Evolutionary conservation across 2,113 vertebrate genomes (phyloP).

Genomic region (Tylochromis polylepis): DNA sequence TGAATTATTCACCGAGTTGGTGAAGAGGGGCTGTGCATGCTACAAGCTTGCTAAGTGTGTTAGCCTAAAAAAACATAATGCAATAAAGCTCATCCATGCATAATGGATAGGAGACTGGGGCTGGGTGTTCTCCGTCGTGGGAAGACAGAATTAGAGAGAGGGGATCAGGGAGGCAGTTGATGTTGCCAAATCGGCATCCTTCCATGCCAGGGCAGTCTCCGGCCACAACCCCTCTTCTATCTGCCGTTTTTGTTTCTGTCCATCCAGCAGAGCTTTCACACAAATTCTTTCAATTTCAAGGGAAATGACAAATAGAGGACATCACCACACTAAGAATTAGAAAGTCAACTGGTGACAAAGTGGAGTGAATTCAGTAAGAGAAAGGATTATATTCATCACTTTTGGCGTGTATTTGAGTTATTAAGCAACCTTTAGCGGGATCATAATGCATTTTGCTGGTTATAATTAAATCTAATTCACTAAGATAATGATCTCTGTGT

Average conservation of each 20-base stretch:
- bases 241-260: not conserved
- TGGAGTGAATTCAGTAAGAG: not conserved
- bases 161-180: constrained; percentile 33
- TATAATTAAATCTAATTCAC: constrained; percentile 42
- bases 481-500: constrained; percentile 42
- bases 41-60: constrained; percentile 68
- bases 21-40: constrained; percentile 54
- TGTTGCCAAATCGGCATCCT: constrained; percentile 23
- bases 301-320: constrained; percentile 38
- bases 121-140: constrained; percentile 27
- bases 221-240: constrained; percentile 25
- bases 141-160: constrained; percentile 44
- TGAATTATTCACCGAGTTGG: constrained; percentile 69
- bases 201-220: constrained; percentile 31
- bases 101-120: constrained; percentile 51
- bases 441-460: not conserved
- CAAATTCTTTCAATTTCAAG: constrained; percentile 18
- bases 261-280: constrained; percentile 16
- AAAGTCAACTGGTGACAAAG: constrained; percentile 23
- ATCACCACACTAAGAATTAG: constrained; percentile 7
- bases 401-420: not conserved
- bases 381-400: not conserved
- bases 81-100: constrained; percentile 66
- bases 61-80: constrained; percentile 71
- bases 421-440: not conserved